These are phyloP conservation scores for Leptothorax acervorum DNA, from an alignment of 2,888 invertebrate species.

Conservation along the genomic window DNA sequence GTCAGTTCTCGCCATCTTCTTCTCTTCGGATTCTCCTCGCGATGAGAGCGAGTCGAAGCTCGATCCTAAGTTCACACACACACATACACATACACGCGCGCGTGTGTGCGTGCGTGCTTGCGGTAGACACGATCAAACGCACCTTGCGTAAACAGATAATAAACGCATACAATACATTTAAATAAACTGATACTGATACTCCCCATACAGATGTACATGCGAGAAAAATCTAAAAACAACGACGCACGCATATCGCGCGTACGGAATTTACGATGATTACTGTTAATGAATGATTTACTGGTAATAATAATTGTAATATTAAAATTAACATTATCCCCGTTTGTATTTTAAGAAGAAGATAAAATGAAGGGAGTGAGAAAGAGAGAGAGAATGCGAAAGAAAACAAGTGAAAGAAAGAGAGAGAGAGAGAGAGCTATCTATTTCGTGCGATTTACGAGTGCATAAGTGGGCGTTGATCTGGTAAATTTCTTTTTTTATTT, in stretches of 20 bases:
- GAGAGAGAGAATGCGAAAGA: slow-evolving; percentile 29
- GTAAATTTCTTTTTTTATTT: slow-evolving; percentile 78
- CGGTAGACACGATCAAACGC: neutral
- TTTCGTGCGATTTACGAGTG: slow-evolving; percentile 69
- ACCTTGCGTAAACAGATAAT: neutral
- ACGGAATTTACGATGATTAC: slow-evolving; percentile 65
- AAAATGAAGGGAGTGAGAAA: slow-evolving; percentile 64
- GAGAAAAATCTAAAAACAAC: slow-evolving; percentile 45
- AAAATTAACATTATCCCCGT: slow-evolving; percentile 72
- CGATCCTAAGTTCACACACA: slow-evolving; percentile 3
- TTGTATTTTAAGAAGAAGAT: slow-evolving; percentile 75
- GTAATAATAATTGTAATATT: slow-evolving; percentile 70
- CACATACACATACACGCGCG: neutral
- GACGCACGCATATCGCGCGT: slow-evolving; percentile 66
- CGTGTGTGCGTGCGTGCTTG: neutral
- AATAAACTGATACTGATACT: neutral
- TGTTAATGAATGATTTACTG: slow-evolving; percentile 68
- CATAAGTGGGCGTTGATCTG: slow-evolving; percentile 75
- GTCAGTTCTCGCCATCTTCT: slow-evolving; percentile 14
- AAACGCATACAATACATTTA: neutral
- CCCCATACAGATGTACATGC: neutral
- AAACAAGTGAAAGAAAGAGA: slow-evolving; percentile 6
- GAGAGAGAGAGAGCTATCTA: slow-evolving; percentile 54
- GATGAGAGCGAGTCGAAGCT: slow-evolving; percentile 8
- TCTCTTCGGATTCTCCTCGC: slow-evolving; percentile 10